Evolutionary conservation across 2,797 vertebrate genomes (phyloP), one percentile per base, ranked within the genome.

Genomic region (Ficedula albicollis): DNA sequence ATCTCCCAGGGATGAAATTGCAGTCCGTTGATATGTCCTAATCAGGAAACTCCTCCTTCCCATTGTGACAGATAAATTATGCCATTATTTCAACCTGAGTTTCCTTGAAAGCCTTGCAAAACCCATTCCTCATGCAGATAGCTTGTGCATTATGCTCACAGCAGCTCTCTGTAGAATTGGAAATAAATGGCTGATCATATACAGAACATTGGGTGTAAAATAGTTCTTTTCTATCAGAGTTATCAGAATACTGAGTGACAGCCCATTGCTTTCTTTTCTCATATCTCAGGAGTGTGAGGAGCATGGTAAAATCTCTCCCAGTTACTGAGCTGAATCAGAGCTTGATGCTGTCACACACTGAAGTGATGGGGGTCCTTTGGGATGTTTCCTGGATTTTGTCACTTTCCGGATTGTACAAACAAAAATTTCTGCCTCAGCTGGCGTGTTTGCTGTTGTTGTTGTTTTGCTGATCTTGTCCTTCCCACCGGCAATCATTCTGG

Each of bases 171-270:
- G 17, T 1, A 66, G 75, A 74, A 63, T 3, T 81, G 58, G 68
- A 73, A 96, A 81, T 49, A 74, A 95, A 75, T 54, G 64, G 55
- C 49, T 90, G 64, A 58, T 81, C 63, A 78, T 81, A 55, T 16
- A 67, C 39, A 80, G 78, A 91, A 68, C 4, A 7, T 6, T 41
- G 48, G 44, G 55, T 29, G 29, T 27, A 68, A 95, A 95, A 54
- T 2, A 59, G 16, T 1, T 15, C 56, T 67, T 86, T 62, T 6
- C 13, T 72, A 41, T 84, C 75, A 23, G 15, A 18, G 34, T 85
- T 84, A 48, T 81, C 88, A 78, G 93, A 90, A 55, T 36, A 19
- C 75, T 56, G 84, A 91, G 73, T 91, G 85, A 91, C 91, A 97
- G 19, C 22, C 12, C 20, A 43, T 15, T 90, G 64, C 59, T 84